Conservation (phyloP, 2,797 vertebrate genomes). For the Liasis olivaceus region DNA sequence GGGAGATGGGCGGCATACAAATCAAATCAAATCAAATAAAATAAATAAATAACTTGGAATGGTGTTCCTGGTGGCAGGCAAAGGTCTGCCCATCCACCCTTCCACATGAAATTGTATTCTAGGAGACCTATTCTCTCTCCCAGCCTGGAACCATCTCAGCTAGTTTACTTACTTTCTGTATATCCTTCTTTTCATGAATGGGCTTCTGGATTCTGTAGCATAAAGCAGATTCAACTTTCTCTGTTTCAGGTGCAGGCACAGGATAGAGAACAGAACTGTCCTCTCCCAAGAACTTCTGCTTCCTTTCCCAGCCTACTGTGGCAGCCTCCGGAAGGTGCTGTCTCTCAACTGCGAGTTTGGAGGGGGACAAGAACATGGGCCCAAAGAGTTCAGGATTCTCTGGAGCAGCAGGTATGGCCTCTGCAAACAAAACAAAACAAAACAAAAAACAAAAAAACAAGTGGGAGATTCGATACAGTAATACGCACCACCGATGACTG, state of each 20-base stretch:
- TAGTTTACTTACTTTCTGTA: conserved; percentile 5
- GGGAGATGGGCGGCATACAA: too few relatives aligned
- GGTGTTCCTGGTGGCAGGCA: not conserved
- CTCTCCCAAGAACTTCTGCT: conserved; percentile 53
- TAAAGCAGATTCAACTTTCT: not conserved
- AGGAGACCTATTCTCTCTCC: too few relatives aligned
- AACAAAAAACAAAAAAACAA: not conserved
- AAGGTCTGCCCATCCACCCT: not conserved
- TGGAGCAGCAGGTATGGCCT: not conserved
- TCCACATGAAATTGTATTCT: not conserved
- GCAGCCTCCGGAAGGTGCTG: conserved; percentile 6
- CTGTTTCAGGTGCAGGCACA: not conserved
- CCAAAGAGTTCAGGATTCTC: not conserved
- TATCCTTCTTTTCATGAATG: not conserved
- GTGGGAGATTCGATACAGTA: not conserved
- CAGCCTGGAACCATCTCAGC: not conserved
- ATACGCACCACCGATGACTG: not conserved
- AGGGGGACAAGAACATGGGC: conserved; percentile 12
- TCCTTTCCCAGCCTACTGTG: conserved; percentile 29
- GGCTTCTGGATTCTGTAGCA: not conserved
- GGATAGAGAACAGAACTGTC: conserved; percentile 48
- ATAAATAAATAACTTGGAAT: not conserved
- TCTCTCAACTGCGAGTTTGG: not conserved
- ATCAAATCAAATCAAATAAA: too few relatives aligned
- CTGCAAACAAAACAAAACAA: not conserved